Conservation (phyloP, 2,113 vertebrate genomes). For the Oncorhynchus nerka region DNA sequence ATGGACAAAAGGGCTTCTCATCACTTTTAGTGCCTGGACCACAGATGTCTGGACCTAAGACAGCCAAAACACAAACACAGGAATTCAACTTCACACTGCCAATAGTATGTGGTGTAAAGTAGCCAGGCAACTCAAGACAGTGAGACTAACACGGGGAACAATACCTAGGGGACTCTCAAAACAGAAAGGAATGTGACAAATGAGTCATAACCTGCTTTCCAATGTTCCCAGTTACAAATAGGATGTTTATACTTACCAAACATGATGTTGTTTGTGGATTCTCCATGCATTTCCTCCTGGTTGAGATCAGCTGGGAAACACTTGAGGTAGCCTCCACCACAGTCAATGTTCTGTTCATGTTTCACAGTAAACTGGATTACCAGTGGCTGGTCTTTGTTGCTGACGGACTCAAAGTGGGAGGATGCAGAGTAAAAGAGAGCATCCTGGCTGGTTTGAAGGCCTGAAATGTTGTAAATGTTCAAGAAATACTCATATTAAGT, state of each 20-base stretch:
- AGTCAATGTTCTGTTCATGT: slow-evolving; percentile 81
- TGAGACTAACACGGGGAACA: neutral
- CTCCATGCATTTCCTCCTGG: slow-evolving; percentile 77
- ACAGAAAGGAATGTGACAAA: too few species aligned
- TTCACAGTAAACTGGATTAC: slow-evolving; percentile 82
- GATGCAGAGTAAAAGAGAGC: slow-evolving; percentile 78
- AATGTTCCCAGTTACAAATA: neutral
- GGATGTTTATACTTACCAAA: slow-evolving; percentile 70
- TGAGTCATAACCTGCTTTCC: neutral
- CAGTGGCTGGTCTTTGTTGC: slow-evolving; percentile 75
- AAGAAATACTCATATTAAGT: neutral
- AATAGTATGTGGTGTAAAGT: neutral
- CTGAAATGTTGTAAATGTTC: slow-evolving; percentile 35
- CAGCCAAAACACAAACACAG: slow-evolving; percentile 6
- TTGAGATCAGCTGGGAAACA: slow-evolving; percentile 78
- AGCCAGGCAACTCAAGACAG: neutral
- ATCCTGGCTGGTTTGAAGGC: slow-evolving; percentile 79
- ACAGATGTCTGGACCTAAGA: slow-evolving; percentile 85
- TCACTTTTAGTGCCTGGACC: slow-evolving; percentile 79
- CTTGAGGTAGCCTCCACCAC: slow-evolving; percentile 78
- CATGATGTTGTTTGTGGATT: slow-evolving; percentile 81
- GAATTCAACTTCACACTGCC: neutral
- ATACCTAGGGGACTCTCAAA: too few species aligned
- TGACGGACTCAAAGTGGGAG: slow-evolving; percentile 76
- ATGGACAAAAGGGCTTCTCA: slow-evolving; percentile 39